These are phyloP conservation scores for Triplophysa bombifrons DNA, from an alignment of 2,797 vertebrate species.

Conservation along the genomic window DNA sequence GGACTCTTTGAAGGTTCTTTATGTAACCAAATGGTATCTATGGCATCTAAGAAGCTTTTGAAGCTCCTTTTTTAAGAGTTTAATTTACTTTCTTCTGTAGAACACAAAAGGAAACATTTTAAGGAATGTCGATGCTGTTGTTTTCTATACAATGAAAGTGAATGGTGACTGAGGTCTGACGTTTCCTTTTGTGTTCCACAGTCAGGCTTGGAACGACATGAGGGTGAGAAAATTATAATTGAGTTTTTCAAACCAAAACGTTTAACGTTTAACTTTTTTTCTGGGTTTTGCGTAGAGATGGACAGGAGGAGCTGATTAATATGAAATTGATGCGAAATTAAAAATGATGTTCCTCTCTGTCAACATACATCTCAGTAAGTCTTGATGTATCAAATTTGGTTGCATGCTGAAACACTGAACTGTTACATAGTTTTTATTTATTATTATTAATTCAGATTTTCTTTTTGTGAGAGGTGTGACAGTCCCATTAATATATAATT, in stretches of 20 bases:
- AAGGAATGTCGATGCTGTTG: not conserved
- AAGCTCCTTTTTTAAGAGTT: too few relatives aligned
- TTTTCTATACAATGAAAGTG: not conserved
- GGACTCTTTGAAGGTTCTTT: too few relatives aligned
- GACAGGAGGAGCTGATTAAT: constrained; percentile 39
- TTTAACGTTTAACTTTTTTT: not conserved
- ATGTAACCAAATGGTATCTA: too few relatives aligned
- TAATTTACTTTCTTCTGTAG: not conserved
- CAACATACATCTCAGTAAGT: constrained; percentile 19
- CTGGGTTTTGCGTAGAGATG: constrained; percentile 22
- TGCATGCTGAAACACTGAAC: constrained; percentile 41
- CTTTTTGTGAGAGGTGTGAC: constrained; percentile 1
- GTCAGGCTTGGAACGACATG: not conserved
- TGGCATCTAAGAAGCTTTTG: too few relatives aligned
- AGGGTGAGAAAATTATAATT: not conserved
- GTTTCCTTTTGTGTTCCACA: not conserved
- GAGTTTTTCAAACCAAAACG: not conserved
- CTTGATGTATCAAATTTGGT: constrained; percentile 28
- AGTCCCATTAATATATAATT: constrained; percentile 26
- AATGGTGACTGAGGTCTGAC: not conserved
- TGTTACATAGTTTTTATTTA: constrained; percentile 40
- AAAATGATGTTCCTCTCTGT: constrained; percentile 34
- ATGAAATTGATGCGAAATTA: constrained; percentile 29
- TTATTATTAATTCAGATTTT: constrained; percentile 21
- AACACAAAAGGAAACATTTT: not conserved